Base-by-base conservation (phyloP, 2,113 vertebrate species). In the Probosciger aterrimus region DNA sequence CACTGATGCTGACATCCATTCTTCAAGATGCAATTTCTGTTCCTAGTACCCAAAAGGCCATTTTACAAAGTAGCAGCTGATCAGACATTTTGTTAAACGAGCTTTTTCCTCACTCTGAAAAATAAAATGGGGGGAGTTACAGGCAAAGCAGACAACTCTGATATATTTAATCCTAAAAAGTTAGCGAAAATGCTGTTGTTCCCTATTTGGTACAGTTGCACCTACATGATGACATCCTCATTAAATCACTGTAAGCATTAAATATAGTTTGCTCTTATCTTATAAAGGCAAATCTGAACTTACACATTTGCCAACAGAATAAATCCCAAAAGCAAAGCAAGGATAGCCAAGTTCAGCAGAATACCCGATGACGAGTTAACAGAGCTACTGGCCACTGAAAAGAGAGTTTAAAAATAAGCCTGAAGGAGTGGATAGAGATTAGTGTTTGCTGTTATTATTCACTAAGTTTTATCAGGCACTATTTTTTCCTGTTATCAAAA, bases 391-490 rank as follows among this genome's bases (percentile, higher is more conserved):
- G 39, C 52, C 78, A 74, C 28, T 39, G 43, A 49, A 73, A 82
- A 60, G 12, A 59, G 14, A 52, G 44, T 84, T 74, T 70, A 74
- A 96, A 95, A 95, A 88, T 37, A 94, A 74, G 55, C 39, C 90
- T 11, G 8, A 90, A 88, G 65, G 86, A 94, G 47, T 39, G 24
- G 62, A 81, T 2, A 88, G 68, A 87, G 92, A 95, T 95, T 62
- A 92, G 62, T 70, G 68, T 82, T 94, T 92, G 86, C 33, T 71
- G 62, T 41, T 94, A 65, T 67, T 64, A 86, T 59, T 76, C 30
- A 82, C 88, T 92, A 93, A 93, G 74, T 88, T 93, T 96, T 96
- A 95, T 93, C 83, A 86, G 78, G 81, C 63, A 79, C 17, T 74
- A 4, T 39, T 57, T 95, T 96, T 88, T 91, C 27, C 39, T 80